Base-by-base conservation (phyloP, 2,888 invertebrate species). In the Apamea sordens region DNA sequence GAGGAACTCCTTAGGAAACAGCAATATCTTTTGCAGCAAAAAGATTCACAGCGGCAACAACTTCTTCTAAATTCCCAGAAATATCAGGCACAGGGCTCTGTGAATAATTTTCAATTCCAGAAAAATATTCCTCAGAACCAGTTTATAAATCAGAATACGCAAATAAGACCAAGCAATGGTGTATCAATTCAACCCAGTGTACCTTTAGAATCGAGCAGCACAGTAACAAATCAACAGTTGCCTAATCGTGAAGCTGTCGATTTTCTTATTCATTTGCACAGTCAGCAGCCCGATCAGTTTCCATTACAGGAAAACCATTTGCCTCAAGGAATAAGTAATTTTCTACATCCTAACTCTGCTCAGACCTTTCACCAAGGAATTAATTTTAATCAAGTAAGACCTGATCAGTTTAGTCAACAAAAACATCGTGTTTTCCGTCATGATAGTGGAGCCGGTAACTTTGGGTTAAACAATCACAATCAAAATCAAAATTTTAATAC, bases 1-100 rank as follows among this genome's bases (percentile, higher is more conserved):
- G 98, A 98, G 75, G 97, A 98, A 85, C 95, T 98, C 73, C 93
- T 98, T 47, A 95, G 97, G 47, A 98, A 98, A 88, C 97, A 98
- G 89, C 97, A 98, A 89, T 94, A 97, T 81, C 91, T 98, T 11
- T 97, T 96, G 10, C 95, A 95, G 88, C 96, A 97, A 87, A 95
- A 97, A 80, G 96, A 97, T 86, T 89, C 93, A 18, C 96, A 97
- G 80, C 93, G 94, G 47, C 93, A 95, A 70, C 95, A 95, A 83
- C 86, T 93, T 77, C 85, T 93, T 56, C 83, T 93, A 53, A 94
- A 95, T 85, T 93, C 94, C 75, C 94, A 94, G 88, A 93, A 92
- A 86, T 90, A 95, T 79, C 94, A 95, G 79, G 93, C 93, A 61
- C 92, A 93, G 73, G 91, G 93, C 50, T 89, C 94, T 73, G 90